These are phyloP conservation scores for Brachionus sp. DNA, from an alignment of 1,140 invertebrate genomes.

Conservation along the genomic window DNA sequence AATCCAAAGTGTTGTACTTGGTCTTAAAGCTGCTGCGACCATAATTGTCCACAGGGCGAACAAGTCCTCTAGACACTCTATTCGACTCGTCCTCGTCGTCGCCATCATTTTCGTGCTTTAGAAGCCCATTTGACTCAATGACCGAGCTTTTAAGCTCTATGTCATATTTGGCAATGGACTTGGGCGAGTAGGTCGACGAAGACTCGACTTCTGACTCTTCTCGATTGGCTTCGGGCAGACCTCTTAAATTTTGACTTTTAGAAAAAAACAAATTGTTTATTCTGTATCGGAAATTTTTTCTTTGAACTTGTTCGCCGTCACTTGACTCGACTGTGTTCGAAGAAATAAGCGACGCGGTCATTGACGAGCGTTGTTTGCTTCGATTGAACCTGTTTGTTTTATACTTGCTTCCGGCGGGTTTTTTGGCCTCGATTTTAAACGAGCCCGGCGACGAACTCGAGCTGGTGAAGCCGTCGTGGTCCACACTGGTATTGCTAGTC, in stretches of 20 bases:
- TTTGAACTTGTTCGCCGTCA: not conserved
- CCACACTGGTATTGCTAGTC: conserved; percentile 35
- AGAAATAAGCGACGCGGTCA: conserved; percentile 25
- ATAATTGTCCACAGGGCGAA: not conserved
- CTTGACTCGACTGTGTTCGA: conserved; percentile 17
- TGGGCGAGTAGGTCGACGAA: not conserved
- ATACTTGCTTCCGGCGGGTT: not conserved
- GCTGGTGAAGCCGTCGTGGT: conserved; percentile 1
- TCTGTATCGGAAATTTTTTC: conserved; percentile 34
- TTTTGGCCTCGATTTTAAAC: conserved; percentile 13
- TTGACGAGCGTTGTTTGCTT: conserved; percentile 35
- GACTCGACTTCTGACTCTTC: conserved; percentile 25
- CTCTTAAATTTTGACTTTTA: conserved; percentile 19
- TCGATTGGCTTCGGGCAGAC: not conserved
- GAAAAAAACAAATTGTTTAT: conserved; percentile 39
- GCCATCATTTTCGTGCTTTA: not conserved
- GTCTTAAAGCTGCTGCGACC: conserved; percentile 19
- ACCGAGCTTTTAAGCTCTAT: not conserved
- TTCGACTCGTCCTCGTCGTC: not conserved
- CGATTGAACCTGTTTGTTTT: conserved; percentile 20
- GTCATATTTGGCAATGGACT: not conserved
- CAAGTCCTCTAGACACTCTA: not conserved
- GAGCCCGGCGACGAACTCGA: conserved; percentile 25
- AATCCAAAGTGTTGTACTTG: not conserved
- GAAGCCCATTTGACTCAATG: not conserved